Evolutionary conservation across 2,113 vertebrate genomes (phyloP).

Genomic region (Cathartes aura): DNA sequence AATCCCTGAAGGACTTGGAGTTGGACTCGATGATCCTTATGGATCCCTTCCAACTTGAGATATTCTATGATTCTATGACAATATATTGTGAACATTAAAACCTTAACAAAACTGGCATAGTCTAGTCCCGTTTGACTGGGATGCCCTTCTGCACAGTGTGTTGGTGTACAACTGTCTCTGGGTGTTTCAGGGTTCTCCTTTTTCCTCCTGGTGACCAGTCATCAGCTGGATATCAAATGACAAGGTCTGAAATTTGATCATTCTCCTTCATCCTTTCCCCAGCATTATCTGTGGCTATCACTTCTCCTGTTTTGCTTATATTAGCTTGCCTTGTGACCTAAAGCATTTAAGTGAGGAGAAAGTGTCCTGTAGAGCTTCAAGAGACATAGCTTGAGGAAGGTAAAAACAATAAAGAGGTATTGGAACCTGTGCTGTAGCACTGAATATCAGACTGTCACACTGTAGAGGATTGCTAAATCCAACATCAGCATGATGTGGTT

Average conservation of each 20-base stretch:
- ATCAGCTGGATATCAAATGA: not conserved
- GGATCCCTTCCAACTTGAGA: not conserved
- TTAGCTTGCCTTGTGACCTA: not conserved
- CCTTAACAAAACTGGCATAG: not conserved
- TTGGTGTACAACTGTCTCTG: not conserved
- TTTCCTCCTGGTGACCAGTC: not conserved
- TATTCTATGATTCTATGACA: not conserved
- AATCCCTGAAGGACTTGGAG: not conserved
- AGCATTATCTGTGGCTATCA: not conserved
- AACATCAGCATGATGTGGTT: accelerated
- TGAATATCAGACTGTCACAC: not conserved
- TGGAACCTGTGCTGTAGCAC: not conserved
- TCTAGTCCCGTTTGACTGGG: not conserved
- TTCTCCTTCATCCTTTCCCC: not conserved
- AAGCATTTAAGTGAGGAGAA: not conserved
- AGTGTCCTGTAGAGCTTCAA: not conserved
- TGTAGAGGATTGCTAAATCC: not conserved
- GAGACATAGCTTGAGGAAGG: not conserved
- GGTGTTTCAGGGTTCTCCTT: not conserved
- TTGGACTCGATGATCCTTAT: not conserved
- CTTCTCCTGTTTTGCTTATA: not conserved
- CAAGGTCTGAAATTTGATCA: not conserved
- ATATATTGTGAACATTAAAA: not conserved
- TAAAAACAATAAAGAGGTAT: not conserved
- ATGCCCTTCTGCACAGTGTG: not conserved